Base-by-base conservation (phyloP, 2,113 vertebrate genomes). In the Muscicapa adusta region DNA sequence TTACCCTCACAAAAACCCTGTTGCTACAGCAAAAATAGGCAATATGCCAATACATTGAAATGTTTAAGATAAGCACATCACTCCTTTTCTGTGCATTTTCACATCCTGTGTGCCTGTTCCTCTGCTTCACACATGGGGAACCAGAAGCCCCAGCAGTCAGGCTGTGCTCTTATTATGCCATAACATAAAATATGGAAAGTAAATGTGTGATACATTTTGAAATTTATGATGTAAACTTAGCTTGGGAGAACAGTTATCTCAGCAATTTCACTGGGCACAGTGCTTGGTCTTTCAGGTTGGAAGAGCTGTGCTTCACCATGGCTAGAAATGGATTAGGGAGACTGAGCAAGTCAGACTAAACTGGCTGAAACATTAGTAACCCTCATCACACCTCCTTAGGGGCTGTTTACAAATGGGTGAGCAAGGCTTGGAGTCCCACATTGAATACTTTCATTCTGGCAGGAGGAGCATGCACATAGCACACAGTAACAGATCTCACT, bases 391-490 rank as follows among this genome's bases (percentile, higher is more conserved):
- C 20, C 47, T 71, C 38, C 65, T 56, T 51, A 74, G 47, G 80
- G 10, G 9, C 2, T 93, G 71, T 77, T 87, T 56, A 60, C 43
- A 72, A 62, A 81, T 5, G n/a, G 29, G 33, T 40, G 51, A 80
- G 29, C 47, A 80, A 38, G 40, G 26, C 28, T 16, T 43, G 20
- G 17, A 84, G 63, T 50, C 28, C 48, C 25, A 40, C 4, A 3
- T 28, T 40, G 12, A 9, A 17, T 3, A 13, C 28, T 66, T 89
- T 29, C 12, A 48, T 43, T 38, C 43, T 72, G 68, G 22, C 34
- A 91, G 77, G 51, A 78, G 47, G 4, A 58, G 5, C 0, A 1
- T 1, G 5, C 0, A 1, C 34, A 26, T 0, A 50, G 36, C 28
- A 42, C 7, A 67, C 18, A 77, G 61, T 5, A 43, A 8, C 33